phyloP scores from a whole-genome alignment of 2,797 vertebrate genomes.

The Megalops cyprinoides region DNA sequence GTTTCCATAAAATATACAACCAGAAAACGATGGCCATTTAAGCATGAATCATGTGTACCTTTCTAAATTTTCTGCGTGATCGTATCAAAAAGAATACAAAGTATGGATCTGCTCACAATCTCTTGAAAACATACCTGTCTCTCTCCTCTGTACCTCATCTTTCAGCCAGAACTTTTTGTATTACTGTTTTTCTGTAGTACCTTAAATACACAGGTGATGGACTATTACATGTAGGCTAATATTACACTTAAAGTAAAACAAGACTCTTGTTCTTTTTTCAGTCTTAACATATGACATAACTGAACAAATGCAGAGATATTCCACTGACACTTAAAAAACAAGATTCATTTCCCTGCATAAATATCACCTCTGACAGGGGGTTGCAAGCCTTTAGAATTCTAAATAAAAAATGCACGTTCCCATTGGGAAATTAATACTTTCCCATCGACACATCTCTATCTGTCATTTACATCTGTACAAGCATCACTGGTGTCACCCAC shows the following conservation, averaged over 20 bases:
- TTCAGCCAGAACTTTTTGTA: conserved; percentile 72
- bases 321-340: conserved; percentile 92
- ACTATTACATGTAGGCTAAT: conserved; percentile 96
- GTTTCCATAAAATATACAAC: conserved; percentile 97
- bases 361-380: conserved; percentile 82
- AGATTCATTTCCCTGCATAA: conserved; percentile 89
- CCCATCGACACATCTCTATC: conserved; percentile 98
- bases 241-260: conserved; percentile 92
- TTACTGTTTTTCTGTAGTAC: conserved; percentile 86
- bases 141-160: conserved; percentile 57
- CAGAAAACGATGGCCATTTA: conserved; percentile 86
- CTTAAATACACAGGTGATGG: conserved; percentile 99
- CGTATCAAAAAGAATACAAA: conserved; percentile 95
- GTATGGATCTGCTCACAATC: conserved; percentile 97
- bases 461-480: conserved; percentile 98
- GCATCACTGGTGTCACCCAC: conserved; percentile 77
- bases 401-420: conserved; percentile 96
- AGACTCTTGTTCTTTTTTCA: conserved; percentile 55
- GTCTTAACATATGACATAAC: conserved; percentile 87
- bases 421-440: conserved; percentile 95
- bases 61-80: conserved; percentile 82
- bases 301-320: conserved; percentile 86
- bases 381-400: conserved; percentile 87
- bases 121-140: conserved; percentile 68
- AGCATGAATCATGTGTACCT: conserved; percentile 89